These are phyloP conservation scores for Cephalopachus bancanus DNA, from an alignment of 2,797 vertebrate species.

Conservation along the genomic window DNA sequence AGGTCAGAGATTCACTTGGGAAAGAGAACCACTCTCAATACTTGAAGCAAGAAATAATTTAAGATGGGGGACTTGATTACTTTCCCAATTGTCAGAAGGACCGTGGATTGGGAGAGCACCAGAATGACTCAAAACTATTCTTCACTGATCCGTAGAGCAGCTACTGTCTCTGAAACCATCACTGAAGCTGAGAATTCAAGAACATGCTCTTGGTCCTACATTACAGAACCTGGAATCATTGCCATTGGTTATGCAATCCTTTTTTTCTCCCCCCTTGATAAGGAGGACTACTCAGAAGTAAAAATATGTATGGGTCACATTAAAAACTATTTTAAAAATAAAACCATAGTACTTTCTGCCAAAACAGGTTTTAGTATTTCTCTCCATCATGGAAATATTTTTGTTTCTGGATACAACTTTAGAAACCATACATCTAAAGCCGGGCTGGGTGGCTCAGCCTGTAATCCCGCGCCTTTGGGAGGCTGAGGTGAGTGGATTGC, in stretches of 20 bases:
- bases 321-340: neutral
- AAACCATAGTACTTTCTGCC: neutral
- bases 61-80: neutral
- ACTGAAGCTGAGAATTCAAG: neutral
- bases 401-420: neutral
- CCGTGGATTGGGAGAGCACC: neutral
- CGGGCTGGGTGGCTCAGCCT: no score
- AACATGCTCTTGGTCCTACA: neutral
- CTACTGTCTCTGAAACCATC: neutral
- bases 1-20: neutral
- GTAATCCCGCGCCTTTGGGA: no score
- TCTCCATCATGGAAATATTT: neutral
- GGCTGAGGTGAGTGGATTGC: no score
- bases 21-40: neutral
- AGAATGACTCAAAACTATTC: neutral
- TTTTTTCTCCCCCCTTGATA: neutral
- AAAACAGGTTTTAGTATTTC: neutral
- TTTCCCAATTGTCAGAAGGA: constrained; percentile 9
- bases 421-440: neutral
- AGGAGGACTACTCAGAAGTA: neutral
- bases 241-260: neutral
- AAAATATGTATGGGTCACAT: neutral
- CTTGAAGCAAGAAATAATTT: neutral
- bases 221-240: neutral
- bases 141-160: neutral